phyloP scores from a whole-genome alignment of 2,797 vertebrate species.

The Dryobates pubescens region DNA sequence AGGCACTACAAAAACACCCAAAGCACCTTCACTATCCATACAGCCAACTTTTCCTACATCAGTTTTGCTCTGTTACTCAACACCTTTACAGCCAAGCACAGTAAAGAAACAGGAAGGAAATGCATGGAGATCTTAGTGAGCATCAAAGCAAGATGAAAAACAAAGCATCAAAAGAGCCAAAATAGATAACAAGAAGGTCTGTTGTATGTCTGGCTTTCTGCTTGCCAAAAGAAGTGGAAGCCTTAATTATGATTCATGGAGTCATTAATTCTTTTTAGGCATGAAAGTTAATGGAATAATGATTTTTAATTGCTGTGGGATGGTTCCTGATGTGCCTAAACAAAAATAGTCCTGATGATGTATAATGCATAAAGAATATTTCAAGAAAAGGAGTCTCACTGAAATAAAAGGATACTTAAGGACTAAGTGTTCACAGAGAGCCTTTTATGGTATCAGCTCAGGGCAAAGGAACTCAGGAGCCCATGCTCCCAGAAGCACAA shows the following conservation, averaged over 20 bases:
- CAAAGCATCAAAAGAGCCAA: slow-evolving; percentile 31
- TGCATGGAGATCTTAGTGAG: slow-evolving; percentile 16
- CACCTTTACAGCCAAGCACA: background rate
- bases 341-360: slow-evolving; percentile 65
- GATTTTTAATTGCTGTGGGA: slow-evolving; percentile 74
- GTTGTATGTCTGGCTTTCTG: slow-evolving; percentile 54
- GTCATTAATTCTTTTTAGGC: slow-evolving; percentile 70
- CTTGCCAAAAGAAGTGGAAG: slow-evolving; percentile 67
- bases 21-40: background rate
- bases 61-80: background rate
- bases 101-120: slow-evolving; percentile 24
- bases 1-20: background rate
- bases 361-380: slow-evolving; percentile 50
- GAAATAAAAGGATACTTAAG: slow-evolving; percentile 33
- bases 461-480: background rate
- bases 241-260: slow-evolving; percentile 78
- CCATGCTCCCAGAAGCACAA: background rate
- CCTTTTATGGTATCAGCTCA: background rate
- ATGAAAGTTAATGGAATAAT: slow-evolving; percentile 78
- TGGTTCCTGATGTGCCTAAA: slow-evolving; percentile 71
- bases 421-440: background rate
- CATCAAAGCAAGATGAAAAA: slow-evolving; percentile 60
- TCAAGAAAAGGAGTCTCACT: slow-evolving; percentile 3
- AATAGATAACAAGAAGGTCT: slow-evolving; percentile 54
- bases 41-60: background rate